Base-by-base conservation (phyloP, 2,888 invertebrate species). In the Caenorhabditis becei region DNA sequence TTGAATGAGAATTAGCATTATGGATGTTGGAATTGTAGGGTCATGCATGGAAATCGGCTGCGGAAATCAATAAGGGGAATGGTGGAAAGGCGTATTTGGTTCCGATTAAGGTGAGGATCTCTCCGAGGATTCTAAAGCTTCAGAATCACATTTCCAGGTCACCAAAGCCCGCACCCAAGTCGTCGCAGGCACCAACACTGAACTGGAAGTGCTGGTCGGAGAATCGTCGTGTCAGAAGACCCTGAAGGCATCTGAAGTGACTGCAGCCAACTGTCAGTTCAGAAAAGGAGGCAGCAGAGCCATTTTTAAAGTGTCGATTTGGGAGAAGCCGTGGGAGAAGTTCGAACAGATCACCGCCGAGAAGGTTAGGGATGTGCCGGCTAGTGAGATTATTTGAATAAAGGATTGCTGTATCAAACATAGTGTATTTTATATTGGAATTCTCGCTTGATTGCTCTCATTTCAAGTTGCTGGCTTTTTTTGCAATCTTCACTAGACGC, bases 251-350 rank as follows among this genome's bases (percentile, higher is more conserved):
- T 28, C 54, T 16, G 67, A 71, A 58, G 54, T 85, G 32, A 61
- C 62, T 16, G 35, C 79, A 2, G 41, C 61, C 59, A 84, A 85
- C 54, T 83, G 84, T 59, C 58, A 49, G 20, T 54, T 82, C 61
- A 83, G 75, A 62, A 65, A 77, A 20, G 82, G 78, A 54, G 81
- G 79, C 37, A 18, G 62, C 35, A 66, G 84, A n/a, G 63, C 80
- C 23, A 26, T 84, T n/a, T 84, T 83, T 75, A 79, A 80, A 24
- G 78, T 86, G 20, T 72, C 63, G n/a, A 54, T 83, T 14, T 86
- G 83, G 83, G 84, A 85, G 79, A 85, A 84, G 61, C 83, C 85
- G 47, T 86, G 86, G 86, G 83, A 84, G 77, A 85, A 86, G 71
- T 86, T 85, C 47, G 71, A 78, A 35, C 79, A 86, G 66, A 83